Conservation (phyloP, 2,113 vertebrate genomes). For the Saimiri boliviensis region DNA sequence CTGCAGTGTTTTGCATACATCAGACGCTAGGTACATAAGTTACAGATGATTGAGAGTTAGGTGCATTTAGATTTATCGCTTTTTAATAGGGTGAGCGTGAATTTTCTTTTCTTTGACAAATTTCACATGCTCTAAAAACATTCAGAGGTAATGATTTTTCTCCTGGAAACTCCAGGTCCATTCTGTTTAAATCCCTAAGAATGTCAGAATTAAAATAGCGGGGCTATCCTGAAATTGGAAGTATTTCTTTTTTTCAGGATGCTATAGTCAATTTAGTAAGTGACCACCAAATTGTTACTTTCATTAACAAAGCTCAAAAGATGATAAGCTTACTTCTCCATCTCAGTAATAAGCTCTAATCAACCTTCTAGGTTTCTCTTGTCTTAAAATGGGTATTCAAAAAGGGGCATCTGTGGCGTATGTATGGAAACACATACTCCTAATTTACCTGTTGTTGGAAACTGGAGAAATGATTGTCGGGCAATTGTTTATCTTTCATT, state of each 20-base stretch:
- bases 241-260: neutral
- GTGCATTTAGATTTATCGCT: conserved; percentile 36
- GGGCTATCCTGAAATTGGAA: neutral
- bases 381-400: conserved; percentile 28
- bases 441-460: conserved; percentile 42
- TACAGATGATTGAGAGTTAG: conserved; percentile 25
- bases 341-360: neutral
- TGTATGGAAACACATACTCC: neutral
- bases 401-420: neutral
- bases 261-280: conserved; percentile 11
- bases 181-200: conserved; percentile 47
- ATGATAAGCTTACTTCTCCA: neutral
- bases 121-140: conserved; percentile 46
- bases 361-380: conserved; percentile 49
- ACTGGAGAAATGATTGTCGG: conserved; percentile 45
- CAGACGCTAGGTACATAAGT: neutral
- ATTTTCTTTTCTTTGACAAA: conserved; percentile 29
- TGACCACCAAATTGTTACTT: conserved; percentile 44
- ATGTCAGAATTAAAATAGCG: conserved; percentile 25
- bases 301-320: conserved; percentile 48
- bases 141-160: conserved; percentile 19
- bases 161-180: conserved; percentile 22
- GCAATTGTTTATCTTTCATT: conserved; percentile 23
- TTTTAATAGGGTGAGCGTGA: conserved; percentile 63
- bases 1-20: conserved; percentile 11